A percentile compares a stretch with the other conserved stretches of the same genome.
Evolutionary conservation across 2,888 invertebrate genomes (phyloP).

Genomic region (Callinectes sapidus): DNA sequence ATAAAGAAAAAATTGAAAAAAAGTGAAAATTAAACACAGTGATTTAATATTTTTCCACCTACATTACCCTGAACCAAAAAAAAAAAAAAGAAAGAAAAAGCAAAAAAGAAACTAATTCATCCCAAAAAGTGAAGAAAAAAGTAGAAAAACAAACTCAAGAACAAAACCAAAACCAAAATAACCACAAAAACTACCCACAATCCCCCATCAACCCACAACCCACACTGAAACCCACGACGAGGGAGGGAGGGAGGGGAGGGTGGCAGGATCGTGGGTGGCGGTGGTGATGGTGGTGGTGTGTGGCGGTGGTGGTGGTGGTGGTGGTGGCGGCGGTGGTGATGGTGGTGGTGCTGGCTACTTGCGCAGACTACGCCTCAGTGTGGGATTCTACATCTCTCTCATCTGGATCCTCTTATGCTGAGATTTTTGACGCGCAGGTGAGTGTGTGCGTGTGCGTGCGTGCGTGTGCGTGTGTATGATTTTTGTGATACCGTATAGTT

Average conservation of each 20-base stretch:
- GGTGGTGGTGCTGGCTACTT: constrained; percentile 63
- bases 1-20: not conserved
- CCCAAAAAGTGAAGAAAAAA: not conserved
- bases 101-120: not conserved
- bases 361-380: constrained; percentile 68
- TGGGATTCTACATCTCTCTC: constrained; percentile 71
- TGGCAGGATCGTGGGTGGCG: constrained; percentile 13
- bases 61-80: not conserved
- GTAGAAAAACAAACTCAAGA: not conserved
- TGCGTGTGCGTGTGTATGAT: constrained; percentile 7
- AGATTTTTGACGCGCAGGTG: constrained; percentile 62
- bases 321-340: constrained; percentile 55
- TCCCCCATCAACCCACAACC: not conserved
- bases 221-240: not conserved
- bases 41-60: not conserved
- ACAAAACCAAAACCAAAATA: not conserved
- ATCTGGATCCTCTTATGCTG: constrained; percentile 70
- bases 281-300: constrained; percentile 36
- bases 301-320: constrained; percentile 52
- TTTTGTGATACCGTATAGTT: too few species aligned
- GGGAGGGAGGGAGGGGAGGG: not conserved
- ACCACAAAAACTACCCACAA: not conserved
- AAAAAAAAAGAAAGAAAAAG: not conserved
- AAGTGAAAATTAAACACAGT: not conserved
- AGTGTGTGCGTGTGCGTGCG: constrained; percentile 31